These are phyloP conservation scores for Augochlora pura DNA, from an alignment of 1,140 invertebrate genomes.

Conservation along the genomic window DNA sequence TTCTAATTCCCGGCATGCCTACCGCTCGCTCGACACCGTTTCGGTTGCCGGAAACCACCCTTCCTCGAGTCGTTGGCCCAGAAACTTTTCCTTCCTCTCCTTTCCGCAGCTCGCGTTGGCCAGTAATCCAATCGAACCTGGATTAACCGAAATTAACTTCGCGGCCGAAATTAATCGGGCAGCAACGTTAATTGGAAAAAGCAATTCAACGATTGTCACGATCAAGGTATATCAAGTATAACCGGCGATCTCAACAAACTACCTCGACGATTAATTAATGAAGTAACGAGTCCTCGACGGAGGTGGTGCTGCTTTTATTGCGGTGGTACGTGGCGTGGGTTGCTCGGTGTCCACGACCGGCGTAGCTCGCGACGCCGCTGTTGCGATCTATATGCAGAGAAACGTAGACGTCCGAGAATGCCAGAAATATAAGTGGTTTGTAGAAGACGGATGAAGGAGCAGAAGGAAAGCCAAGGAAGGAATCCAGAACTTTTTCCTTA, in stretches of 20 bases:
- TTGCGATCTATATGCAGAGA: neutral
- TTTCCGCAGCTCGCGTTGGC: slow-evolving; percentile 27
- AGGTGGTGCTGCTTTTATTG: neutral
- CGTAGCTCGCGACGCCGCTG: neutral
- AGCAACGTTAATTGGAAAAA: too few species aligned
- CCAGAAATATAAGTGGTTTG: slow-evolving; percentile 7
- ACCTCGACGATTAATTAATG: neutral
- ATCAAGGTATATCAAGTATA: too few species aligned
- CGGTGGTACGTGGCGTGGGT: neutral
- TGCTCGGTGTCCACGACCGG: neutral
- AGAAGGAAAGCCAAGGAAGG: neutral
- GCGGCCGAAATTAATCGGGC: too few species aligned
- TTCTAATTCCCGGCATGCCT: slow-evolving; percentile 53
- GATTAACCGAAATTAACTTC: slow-evolving; percentile 1
- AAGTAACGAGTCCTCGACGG: too few species aligned
- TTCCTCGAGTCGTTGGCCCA: slow-evolving; percentile 29
- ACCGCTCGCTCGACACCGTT: slow-evolving; percentile 57
- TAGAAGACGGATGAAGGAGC: neutral
- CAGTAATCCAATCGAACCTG: slow-evolving; percentile 49
- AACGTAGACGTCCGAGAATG: neutral
- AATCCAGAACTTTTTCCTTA: slow-evolving; percentile 35
- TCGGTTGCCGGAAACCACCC: slow-evolving; percentile 39
- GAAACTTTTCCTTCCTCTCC: slow-evolving; percentile 49
- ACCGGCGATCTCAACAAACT: neutral
- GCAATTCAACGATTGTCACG: too few species aligned